Percentiles rank a stretch among this genome's conserved stretches.
Evolutionary conservation across 1,140 invertebrate genomes (phyloP).

Genomic region (Cydia splendana): DNA sequence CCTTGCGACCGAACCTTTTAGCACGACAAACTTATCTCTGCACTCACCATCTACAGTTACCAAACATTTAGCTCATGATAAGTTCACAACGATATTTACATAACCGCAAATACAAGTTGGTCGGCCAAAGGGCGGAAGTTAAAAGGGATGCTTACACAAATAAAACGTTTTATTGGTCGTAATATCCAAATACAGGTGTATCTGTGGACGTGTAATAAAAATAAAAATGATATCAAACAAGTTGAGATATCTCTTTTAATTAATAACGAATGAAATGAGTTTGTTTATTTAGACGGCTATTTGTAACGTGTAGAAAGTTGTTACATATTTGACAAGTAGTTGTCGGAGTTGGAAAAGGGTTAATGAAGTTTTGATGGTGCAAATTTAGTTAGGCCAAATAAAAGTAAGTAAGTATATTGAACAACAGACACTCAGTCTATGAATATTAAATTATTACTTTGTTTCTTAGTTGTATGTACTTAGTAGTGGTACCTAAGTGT

Average conservation of each 20-base stretch:
- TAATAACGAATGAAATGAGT: conserved; percentile 1
- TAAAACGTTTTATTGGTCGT: conserved; percentile 35
- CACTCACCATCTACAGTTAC: not conserved
- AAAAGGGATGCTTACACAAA: conserved; percentile 44
- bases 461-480: not conserved
- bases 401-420: no score
- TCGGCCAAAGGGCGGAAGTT: conserved; percentile 51
- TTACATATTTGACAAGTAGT: conserved; percentile 8
- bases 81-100: not conserved
- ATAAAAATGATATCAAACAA: conserved; percentile 31
- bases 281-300: conserved; percentile 11
- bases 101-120: conserved; percentile 29
- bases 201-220: conserved; percentile 31
- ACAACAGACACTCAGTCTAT: no score
- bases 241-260: conserved; percentile 14
- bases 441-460: no score
- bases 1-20: not conserved
- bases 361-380: not conserved
- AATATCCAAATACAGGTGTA: conserved; percentile 40
- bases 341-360: not conserved
- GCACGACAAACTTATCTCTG: not conserved
- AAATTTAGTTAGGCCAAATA: no score
- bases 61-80: not conserved
- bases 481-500: no score
- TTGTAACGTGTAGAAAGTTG: conserved; percentile 8